Conservation (phyloP, 2,797 vertebrate species). For the Melanotaenia trifasciata region DNA sequence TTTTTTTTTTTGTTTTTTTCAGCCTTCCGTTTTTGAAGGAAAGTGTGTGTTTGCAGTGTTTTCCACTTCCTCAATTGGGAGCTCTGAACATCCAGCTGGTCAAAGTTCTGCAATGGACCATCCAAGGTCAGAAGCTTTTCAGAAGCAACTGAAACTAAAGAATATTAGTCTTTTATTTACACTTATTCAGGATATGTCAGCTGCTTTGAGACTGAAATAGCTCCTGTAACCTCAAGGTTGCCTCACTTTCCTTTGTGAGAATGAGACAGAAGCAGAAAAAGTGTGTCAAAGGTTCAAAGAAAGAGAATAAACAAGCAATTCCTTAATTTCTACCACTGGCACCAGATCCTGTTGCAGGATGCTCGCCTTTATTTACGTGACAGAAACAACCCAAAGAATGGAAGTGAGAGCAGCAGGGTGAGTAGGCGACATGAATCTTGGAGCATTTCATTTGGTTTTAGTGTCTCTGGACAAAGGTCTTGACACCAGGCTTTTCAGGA, state of each 20-base stretch:
- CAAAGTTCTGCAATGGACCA: slow-evolving; percentile 14
- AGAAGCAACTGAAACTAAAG: neutral
- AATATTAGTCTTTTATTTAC: slow-evolving; percentile 6
- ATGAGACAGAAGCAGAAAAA: slow-evolving; percentile 9
- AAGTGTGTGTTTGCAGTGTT: neutral
- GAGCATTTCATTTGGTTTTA: slow-evolving; percentile 39
- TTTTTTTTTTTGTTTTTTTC: too few species aligned
- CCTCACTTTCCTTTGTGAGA: slow-evolving; percentile 22
- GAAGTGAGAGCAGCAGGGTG: slow-evolving; percentile 24
- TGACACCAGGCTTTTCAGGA: slow-evolving; percentile 52
- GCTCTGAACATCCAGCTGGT: neutral
- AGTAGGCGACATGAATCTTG: slow-evolving; percentile 15
- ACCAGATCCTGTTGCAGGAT: slow-evolving; percentile 44
- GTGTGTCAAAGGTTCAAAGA: slow-evolving; percentile 18
- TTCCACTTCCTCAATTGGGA: neutral
- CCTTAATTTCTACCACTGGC: slow-evolving; percentile 44
- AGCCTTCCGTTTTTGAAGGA: slow-evolving; percentile 1
- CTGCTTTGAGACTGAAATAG: slow-evolving; percentile 7
- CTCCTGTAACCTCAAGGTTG: slow-evolving; percentile 24
- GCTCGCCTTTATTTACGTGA: slow-evolving; percentile 56
- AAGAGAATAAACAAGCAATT: slow-evolving; percentile 42
- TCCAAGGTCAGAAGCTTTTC: slow-evolving; percentile 8
- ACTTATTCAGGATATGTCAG: slow-evolving; percentile 5
- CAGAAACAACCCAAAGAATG: slow-evolving; percentile 40
- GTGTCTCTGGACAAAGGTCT: slow-evolving; percentile 58